Percentiles rank a stretch among this genome's conserved stretches.
phyloP scores from a whole-genome alignment of 1,140 invertebrate genomes.

The Danaus melanippus region DNA sequence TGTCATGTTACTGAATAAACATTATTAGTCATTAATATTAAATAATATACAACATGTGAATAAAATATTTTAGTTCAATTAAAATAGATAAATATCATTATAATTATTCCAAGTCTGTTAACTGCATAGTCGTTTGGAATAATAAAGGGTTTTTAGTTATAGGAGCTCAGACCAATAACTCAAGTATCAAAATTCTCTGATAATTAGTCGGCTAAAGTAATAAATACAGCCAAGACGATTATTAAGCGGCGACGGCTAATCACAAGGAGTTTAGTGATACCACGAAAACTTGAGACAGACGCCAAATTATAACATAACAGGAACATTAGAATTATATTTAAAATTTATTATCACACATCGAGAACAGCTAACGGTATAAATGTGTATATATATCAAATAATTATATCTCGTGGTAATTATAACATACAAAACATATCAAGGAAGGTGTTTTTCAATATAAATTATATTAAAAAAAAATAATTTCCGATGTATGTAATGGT shows the following conservation, averaged over 20 bases:
- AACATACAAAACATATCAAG: too few relatives aligned
- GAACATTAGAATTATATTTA: conserved; percentile 1
- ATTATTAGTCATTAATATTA: conserved; percentile 3
- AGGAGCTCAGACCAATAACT: conserved; percentile 44
- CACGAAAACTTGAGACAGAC: conserved; percentile 32
- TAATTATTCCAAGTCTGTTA: too few relatives aligned
- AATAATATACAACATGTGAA: neutral
- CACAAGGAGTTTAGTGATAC: conserved; percentile 45
- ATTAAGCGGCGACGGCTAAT: conserved; percentile 58
- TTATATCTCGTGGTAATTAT: too few relatives aligned
- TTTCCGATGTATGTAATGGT: conserved; percentile 4
- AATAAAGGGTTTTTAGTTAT: neutral
- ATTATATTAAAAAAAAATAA: conserved; percentile 15
- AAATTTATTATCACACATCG: too few relatives aligned
- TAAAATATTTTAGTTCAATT: neutral
- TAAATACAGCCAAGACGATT: conserved; percentile 64
- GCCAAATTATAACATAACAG: conserved; percentile 9
- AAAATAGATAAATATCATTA: too few relatives aligned
- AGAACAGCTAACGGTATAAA: too few relatives aligned
- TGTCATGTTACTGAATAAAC: too few relatives aligned
- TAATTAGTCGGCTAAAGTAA: conserved; percentile 56
- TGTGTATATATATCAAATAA: too few relatives aligned
- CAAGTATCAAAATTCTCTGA: conserved; percentile 68
- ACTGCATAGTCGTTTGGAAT: too few relatives aligned
- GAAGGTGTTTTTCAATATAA: neutral